These are phyloP conservation scores for Eupithecia dodoneata DNA, from an alignment of 2,888 invertebrate species.

Conservation along the genomic window DNA sequence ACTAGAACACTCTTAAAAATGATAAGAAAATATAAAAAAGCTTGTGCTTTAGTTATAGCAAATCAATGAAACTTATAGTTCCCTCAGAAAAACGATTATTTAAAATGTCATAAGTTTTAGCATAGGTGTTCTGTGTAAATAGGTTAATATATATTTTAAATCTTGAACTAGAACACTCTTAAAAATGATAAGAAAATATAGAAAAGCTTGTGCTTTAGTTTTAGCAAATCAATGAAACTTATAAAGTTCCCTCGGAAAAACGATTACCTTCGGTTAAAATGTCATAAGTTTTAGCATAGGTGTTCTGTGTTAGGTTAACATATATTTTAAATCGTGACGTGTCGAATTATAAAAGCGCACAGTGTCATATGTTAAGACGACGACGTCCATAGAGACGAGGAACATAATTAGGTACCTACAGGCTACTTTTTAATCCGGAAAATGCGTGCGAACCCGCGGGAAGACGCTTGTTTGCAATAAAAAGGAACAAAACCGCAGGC, in stretches of 20 bases:
- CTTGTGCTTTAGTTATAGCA: not conserved
- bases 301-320: not conserved
- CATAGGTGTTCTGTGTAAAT: not conserved
- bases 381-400: not conserved
- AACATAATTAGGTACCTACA: slow-evolving; percentile 49
- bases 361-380: not conserved
- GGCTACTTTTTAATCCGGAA: not conserved
- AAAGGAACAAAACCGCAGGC: slow-evolving; percentile 17
- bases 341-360: not conserved
- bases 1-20: not conserved
- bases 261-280: not conserved
- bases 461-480: not conserved
- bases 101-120: not conserved
- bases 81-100: not conserved
- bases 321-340: not conserved
- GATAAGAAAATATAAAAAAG: not conserved
- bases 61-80: not conserved
- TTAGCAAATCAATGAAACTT: not conserved
- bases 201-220: not conserved
- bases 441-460: not conserved
- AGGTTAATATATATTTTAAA: not conserved
- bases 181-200: not conserved
- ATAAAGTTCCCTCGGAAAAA: not conserved
- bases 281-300: not conserved
- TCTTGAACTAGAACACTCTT: no score